Conservation (phyloP, 2,797 vertebrate species). For the Apogon talboti region DNA sequence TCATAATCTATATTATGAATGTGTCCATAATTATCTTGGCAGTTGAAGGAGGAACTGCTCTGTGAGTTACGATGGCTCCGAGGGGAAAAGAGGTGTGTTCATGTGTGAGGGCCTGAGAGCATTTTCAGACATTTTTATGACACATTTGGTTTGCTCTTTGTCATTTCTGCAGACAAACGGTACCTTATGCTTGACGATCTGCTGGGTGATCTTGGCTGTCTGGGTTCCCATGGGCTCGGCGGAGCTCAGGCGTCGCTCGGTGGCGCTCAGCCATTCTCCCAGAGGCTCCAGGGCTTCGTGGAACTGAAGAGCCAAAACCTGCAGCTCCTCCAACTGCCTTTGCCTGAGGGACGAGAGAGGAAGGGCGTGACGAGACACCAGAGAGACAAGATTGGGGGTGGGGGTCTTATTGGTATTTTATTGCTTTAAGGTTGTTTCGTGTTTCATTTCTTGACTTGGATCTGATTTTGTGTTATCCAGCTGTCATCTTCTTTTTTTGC, state of each 20-base stretch:
- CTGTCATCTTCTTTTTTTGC: slow-evolving; percentile 10
- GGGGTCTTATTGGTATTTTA: slow-evolving; percentile 40
- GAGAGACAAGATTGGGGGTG: not conserved
- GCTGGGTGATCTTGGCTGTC: slow-evolving; percentile 95
- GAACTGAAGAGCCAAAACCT: slow-evolving; percentile 95
- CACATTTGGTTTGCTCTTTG: not conserved
- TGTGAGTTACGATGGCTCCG: not conserved
- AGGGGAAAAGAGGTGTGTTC: not conserved
- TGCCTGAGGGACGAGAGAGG: slow-evolving; percentile 82
- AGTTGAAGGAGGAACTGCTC: not conserved
- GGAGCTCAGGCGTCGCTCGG: slow-evolving; percentile 93
- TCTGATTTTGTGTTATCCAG: slow-evolving; percentile 4
- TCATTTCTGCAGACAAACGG: not conserved
- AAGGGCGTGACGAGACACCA: not conserved
- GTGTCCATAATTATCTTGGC: not conserved
- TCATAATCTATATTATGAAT: not conserved
- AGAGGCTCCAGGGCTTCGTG: slow-evolving; percentile 95
- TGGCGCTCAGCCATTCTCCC: slow-evolving; percentile 93
- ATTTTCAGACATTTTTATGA: too few relatives aligned
- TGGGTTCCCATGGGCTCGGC: slow-evolving; percentile 97
- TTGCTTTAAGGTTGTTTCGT: slow-evolving; percentile 26
- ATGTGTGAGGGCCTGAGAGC: too few relatives aligned
- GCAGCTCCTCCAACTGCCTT: slow-evolving; percentile 94
- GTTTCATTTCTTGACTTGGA: not conserved
- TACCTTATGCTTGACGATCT: slow-evolving; percentile 97